Conservation (phyloP, 1,140 invertebrate species). For the Cecropterus lyciades region DNA sequence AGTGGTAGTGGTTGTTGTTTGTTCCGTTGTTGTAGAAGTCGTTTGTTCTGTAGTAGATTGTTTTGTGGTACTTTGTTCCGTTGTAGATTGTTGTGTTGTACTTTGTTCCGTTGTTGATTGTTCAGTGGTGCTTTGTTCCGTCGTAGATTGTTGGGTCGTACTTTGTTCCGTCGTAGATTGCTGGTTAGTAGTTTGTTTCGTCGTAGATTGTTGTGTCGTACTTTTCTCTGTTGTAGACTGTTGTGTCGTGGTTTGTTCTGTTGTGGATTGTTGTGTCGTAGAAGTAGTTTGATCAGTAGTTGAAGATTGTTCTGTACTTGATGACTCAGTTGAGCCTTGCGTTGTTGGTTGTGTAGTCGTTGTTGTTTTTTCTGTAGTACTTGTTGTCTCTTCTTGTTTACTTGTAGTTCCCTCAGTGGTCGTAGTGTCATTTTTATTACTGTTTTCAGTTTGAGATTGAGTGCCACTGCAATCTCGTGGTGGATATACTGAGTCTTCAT, state of each 20-base stretch:
- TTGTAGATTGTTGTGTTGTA: constrained; percentile 44
- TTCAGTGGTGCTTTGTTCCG: constrained; percentile 41
- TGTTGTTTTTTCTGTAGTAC: constrained; percentile 41
- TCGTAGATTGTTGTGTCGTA: constrained; percentile 50
- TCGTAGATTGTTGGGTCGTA: constrained; percentile 49
- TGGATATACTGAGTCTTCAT: constrained; percentile 80
- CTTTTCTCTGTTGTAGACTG: constrained; percentile 47
- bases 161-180: constrained; percentile 48
- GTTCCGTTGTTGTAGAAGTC: constrained; percentile 45
- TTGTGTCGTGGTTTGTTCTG: constrained; percentile 40
- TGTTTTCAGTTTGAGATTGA: constrained; percentile 57
- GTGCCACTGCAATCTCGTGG: constrained; percentile 67
- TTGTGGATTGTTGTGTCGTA: constrained; percentile 40
- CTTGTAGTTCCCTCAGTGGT: constrained; percentile 42
- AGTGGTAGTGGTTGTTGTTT: constrained; percentile 43
- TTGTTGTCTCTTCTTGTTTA: constrained; percentile 42
- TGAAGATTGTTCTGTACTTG: constrained; percentile 43
- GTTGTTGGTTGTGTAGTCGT: constrained; percentile 45
- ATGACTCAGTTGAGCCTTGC: constrained; percentile 44
- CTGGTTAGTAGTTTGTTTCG: constrained; percentile 42
- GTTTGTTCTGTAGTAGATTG: constrained; percentile 37
- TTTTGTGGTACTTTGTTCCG: constrained; percentile 38
- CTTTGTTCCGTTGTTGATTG: constrained; percentile 43
- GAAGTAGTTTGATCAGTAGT: constrained; percentile 34
- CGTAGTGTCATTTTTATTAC: constrained; percentile 48